phyloP scores from a whole-genome alignment of 2,888 invertebrate genomes.

The Tenthredo mesomela region DNA sequence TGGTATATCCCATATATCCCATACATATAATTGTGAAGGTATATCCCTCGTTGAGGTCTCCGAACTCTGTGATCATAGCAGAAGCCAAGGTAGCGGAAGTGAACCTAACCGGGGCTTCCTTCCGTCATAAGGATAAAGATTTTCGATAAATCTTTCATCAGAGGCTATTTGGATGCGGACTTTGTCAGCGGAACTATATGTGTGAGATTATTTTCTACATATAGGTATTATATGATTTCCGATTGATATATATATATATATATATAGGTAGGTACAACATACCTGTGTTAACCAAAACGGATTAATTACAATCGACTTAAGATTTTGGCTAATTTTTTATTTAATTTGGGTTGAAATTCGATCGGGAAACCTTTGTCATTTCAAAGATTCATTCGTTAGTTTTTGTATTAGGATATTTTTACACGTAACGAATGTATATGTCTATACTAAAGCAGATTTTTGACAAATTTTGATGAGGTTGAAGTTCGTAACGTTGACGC shows the following conservation, averaged over 20 bases:
- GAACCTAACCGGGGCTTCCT: slow-evolving; percentile 46
- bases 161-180: slow-evolving; percentile 7
- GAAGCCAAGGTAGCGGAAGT: slow-evolving; percentile 47
- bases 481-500: too few species aligned
- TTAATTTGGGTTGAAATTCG: slow-evolving; percentile 13
- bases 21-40: neutral
- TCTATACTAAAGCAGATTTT: neutral
- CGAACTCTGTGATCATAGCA: slow-evolving; percentile 7
- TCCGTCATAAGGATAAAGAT: slow-evolving; percentile 42
- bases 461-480: too few species aligned
- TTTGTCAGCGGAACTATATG: slow-evolving; percentile 35
- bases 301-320: slow-evolving; percentile 25
- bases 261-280: neutral
- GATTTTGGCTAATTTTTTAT: neutral
- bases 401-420: neutral
- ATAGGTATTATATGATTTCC: neutral
- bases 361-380: slow-evolving; percentile 15
- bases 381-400: neutral
- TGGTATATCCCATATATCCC: neutral
- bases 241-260: neutral
- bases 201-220: neutral
- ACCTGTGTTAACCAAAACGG: neutral
- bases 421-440: neutral
- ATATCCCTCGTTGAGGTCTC: slow-evolving; percentile 12
- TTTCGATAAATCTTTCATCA: slow-evolving; percentile 36